Evolutionary conservation across 2,113 vertebrate species (phyloP).

Genomic region (Tursiops truncatus): DNA sequence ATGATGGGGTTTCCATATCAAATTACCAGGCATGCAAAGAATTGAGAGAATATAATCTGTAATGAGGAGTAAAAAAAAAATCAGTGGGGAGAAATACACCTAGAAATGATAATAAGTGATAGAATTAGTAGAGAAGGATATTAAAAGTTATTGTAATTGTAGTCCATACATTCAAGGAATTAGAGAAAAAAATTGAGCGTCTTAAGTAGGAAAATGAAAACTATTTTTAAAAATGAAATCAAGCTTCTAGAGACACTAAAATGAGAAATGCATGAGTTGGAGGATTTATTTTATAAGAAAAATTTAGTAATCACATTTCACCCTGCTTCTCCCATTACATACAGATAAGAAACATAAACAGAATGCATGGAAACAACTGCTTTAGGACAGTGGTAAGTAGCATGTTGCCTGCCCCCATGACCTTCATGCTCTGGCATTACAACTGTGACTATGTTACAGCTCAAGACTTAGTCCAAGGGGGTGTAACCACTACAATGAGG

Average conservation of each 20-base stretch:
- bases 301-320: background rate
- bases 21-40: background rate
- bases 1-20: background rate
- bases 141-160: background rate
- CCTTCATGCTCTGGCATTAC: background rate
- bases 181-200: background rate
- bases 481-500: accelerated
- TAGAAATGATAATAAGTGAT: background rate
- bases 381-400: background rate
- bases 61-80: background rate
- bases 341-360: background rate
- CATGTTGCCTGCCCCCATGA: background rate
- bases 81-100: background rate
- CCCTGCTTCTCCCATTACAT: background rate
- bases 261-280: background rate
- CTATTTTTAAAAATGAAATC: background rate
- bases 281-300: background rate
- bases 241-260: background rate
- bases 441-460: background rate
- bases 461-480: background rate
- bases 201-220: background rate
- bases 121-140: background rate
- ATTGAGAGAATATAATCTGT: background rate
- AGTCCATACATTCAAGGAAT: background rate
- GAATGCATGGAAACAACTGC: background rate